Base-by-base conservation (phyloP, 2,113 vertebrate species). In the Oreotrochilus melanogaster region DNA sequence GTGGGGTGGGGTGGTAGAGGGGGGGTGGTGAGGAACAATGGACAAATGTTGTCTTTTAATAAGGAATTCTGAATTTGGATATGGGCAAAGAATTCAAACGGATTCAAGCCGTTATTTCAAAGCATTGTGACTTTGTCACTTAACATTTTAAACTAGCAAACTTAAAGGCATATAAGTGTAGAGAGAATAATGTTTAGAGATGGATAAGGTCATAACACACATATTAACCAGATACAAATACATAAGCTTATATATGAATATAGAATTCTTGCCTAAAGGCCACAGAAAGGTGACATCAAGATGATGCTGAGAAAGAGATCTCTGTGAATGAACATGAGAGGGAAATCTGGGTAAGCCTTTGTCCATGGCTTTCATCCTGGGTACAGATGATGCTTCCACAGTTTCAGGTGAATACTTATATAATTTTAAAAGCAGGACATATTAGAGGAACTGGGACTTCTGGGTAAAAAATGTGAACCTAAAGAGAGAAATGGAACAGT, bases 241-340 rank as follows among this genome's bases (percentile, higher is more conserved):
- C 50, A 86, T 58, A 64, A 33, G 33, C 45, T 85, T 76, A 58
- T 75, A 79, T 33, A 87, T 24, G 70, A 92, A 86, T 69, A 85
- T n/a, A 65, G 70, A 79, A 88, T 51, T 79, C 42, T 91, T 95
- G 66, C 84, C 84, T 91, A 87, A 93, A 85, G 92, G 80, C 72
- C 0, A 3, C 61, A 81, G 89, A 81, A 91, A 95, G 50, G 76
- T 95, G 89, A 92, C 93, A 89, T 61, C 92, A 81, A 93, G 95
- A 91, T 76, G 70, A 84, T 57, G 48, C 80, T 53, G 79, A 91
- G 70, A 93, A 86, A 80, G 6, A 58, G 58, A 73, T 61, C 53
- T 91, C 65, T 90, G 53, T 58, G 62, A 88, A 79, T 58, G 42
- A 70, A 23, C 60, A 43, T 9, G 39, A 95, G 78, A 86, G 11